Evolutionary conservation across 2,797 vertebrate genomes (phyloP).

Genomic region (Hyperoplus lanceolatus): DNA sequence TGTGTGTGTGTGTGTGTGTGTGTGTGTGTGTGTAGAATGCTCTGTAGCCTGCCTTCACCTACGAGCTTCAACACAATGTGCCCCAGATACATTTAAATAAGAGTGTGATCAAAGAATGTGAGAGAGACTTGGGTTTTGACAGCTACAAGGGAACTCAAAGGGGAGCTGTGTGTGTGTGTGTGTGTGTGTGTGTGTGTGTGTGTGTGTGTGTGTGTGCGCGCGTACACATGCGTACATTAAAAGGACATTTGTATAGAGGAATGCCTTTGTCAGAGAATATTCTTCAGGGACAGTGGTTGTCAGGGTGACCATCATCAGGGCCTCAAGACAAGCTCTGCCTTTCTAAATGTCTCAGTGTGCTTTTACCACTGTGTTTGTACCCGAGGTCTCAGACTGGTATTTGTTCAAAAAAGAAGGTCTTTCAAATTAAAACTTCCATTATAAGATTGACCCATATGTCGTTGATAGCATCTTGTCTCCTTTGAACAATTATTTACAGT

Average conservation of each 20-base stretch:
- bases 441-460: slow-evolving; percentile 11
- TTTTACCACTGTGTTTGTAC: neutral
- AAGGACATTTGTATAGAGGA: slow-evolving; percentile 43
- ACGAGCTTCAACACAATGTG: slow-evolving; percentile 42
- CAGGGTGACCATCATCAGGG: slow-evolving; percentile 59
- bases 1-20: neutral
- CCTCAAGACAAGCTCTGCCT: slow-evolving; percentile 34
- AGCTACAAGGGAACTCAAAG: slow-evolving; percentile 34
- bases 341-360: slow-evolving; percentile 22
- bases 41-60: slow-evolving; percentile 41
- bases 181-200: neutral
- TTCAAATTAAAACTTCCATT: neutral
- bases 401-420: neutral
- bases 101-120: slow-evolving; percentile 60
- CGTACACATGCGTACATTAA: slow-evolving; percentile 1
- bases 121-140: slow-evolving; percentile 40
- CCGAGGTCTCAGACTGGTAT: neutral
- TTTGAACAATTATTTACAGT: slow-evolving; percentile 1
- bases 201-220: neutral
- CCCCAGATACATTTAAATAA: slow-evolving; percentile 75
- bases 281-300: slow-evolving; percentile 53
- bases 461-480: slow-evolving; percentile 15
- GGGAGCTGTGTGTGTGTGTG: neutral
- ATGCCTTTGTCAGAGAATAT: slow-evolving; percentile 42
- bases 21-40: slow-evolving; percentile 10